phyloP scores from a whole-genome alignment of 2,113 vertebrate genomes.

The Platanista minor region DNA sequence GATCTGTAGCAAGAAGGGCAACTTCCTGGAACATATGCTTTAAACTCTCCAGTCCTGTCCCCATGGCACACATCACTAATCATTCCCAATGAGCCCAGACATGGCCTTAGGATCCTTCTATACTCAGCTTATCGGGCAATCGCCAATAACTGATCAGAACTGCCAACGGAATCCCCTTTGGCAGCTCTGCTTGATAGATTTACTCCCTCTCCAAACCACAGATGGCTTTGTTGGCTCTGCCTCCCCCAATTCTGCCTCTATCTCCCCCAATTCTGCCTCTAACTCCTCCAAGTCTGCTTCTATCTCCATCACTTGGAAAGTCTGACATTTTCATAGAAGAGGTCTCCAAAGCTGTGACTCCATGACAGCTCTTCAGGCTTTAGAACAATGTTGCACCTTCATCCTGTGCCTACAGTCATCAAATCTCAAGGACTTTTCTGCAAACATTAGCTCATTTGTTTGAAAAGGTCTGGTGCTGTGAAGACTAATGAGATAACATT shows the following conservation, averaged over 20 bases:
- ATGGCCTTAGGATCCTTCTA: background rate
- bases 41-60: too few species aligned
- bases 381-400: background rate
- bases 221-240: background rate
- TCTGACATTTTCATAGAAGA: background rate
- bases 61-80: too few species aligned
- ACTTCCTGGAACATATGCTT: background rate
- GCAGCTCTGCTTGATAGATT: background rate
- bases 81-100: background rate
- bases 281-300: background rate
- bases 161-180: background rate
- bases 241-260: background rate
- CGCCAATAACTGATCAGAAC: background rate
- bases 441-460: conserved; percentile 61
- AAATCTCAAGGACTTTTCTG: conserved; percentile 1
- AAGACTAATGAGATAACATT: conserved; percentile 6
- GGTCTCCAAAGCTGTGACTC: background rate
- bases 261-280: background rate
- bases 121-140: background rate
- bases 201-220: background rate
- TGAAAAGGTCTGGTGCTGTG: conserved; percentile 11
- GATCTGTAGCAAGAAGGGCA: background rate
- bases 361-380: background rate
- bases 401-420: background rate
- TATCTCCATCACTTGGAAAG: background rate